A percentile compares a stretch with the other conserved stretches of the same genome.
phyloP scores from a whole-genome alignment of 2,888 invertebrate species.

The Lacanobia oleracea region DNA sequence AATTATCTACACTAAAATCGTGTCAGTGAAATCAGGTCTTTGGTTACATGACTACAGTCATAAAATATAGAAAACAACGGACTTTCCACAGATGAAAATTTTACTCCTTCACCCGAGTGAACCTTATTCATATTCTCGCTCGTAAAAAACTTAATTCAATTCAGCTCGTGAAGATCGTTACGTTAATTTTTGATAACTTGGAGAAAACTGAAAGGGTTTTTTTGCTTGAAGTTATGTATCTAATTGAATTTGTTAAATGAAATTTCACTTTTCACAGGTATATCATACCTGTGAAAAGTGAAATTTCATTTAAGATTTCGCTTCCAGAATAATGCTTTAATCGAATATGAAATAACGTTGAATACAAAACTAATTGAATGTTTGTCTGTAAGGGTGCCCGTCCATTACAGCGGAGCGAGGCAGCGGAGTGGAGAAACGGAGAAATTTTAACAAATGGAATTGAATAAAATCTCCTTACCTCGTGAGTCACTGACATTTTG shows the following conservation, averaged over 20 bases:
- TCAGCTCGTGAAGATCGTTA: conserved; percentile 33
- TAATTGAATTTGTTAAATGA: conserved; percentile 24
- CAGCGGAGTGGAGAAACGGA: too few relatives aligned
- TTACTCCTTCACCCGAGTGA: conserved; percentile 22
- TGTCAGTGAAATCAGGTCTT: not conserved
- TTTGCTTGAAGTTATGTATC: conserved; percentile 12
- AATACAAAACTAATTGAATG: too few relatives aligned
- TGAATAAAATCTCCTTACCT: too few relatives aligned
- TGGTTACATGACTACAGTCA: not conserved
- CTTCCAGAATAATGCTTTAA: not conserved
- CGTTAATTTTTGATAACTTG: conserved; percentile 53
- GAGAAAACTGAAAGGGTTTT: conserved; percentile 28
- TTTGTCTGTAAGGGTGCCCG: too few relatives aligned
- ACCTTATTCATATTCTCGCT: conserved; percentile 42
- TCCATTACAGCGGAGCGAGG: too few relatives aligned
- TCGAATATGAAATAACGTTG: not conserved
- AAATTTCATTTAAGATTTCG: not conserved
- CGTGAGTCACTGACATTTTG: too few relatives aligned
- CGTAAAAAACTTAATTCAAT: conserved; percentile 59
- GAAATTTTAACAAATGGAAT: too few relatives aligned
- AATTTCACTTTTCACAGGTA: too few relatives aligned
- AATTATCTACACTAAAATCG: not conserved
- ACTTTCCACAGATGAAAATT: conserved; percentile 36
- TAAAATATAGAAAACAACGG: conserved; percentile 18
- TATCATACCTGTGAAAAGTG: too few relatives aligned